Evolutionary conservation across 2,113 vertebrate genomes (phyloP), one percentile per base, ranked within the genome.

Genomic region (Spea multiplicata): DNA sequence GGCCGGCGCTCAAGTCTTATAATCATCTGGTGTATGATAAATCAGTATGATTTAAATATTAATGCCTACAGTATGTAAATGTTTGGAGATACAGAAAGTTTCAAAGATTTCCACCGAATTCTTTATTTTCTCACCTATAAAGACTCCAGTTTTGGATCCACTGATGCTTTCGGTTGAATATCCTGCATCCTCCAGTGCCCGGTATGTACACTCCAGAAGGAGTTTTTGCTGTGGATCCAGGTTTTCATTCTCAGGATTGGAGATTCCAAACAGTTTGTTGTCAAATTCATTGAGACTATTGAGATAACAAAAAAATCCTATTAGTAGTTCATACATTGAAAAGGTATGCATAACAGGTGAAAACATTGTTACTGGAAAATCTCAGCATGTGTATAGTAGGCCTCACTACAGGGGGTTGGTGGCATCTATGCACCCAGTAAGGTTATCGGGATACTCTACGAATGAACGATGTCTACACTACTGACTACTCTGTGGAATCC

Each of bases 201-300:
- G 91, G 84, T 91, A 94, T 0, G 91, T 86, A 45, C 91, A 94
- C 83, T 93, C 89, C 5, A 93, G 82, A 45, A 95, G 90, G 14
- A 95, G 87, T 75, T 95, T 96, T 73, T 94, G 93, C 71, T 94
- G 92, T 0, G 94, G 93, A 83, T 95, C 93, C 92, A 94, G 93
- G 59, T 75, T 84, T 52, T 93, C 85, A 4, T 89, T 88, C 86
- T 96, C 93, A 13, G 71, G 83, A 17, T 93, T 87, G 16, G 84
- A 83, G 74, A 95, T 92, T 74, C 91, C 91, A 85, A 94, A 95
- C 17, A 95, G 84, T 72, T 86, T 91, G 87, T 93, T 90, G 85
- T 95, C 94, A 85, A 93, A 94, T 71, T 91, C 86, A 83, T 95
- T 94, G 44, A 95, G 92, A 67, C 92, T 95, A 66, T 52, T 7